These are phyloP conservation scores for Leucoraja erinaceus DNA, from an alignment of 2,113 vertebrate species.

Conservation along the genomic window DNA sequence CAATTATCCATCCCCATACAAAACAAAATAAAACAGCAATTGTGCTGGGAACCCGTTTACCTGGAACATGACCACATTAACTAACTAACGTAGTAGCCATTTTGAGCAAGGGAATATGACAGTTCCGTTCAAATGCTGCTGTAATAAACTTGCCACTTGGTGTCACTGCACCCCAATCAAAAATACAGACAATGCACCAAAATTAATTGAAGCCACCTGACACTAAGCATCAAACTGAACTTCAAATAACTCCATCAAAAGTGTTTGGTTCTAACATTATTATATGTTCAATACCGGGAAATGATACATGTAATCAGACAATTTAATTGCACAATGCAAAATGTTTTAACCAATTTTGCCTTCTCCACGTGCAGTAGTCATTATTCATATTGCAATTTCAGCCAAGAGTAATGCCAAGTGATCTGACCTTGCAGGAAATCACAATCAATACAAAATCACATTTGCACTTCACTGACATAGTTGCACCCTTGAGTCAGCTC, in stretches of 20 bases:
- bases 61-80: not conserved
- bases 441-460: not conserved
- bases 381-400: not conserved
- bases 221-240: not conserved
- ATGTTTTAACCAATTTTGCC: not conserved
- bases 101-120: not conserved
- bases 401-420: not conserved
- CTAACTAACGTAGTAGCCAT: too few species aligned
- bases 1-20: not conserved
- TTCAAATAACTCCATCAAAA: not conserved
- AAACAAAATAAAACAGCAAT: too few species aligned
- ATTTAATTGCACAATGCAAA: too few species aligned
- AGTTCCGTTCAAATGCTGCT: not conserved
- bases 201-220: not conserved
- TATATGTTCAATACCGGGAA: not conserved
- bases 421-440: not conserved
- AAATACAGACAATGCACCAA: not conserved
- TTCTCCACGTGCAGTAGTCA: not conserved
- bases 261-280: not conserved
- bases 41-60: not conserved
- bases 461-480: not conserved
- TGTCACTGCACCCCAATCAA: slow-evolving; percentile 12
- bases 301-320: too few species aligned
- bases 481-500: not conserved
- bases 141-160: slow-evolving; percentile 10